A percentile compares a stretch with the other conserved stretches of the same genome.
These are phyloP conservation scores for Emydoidea blandingii DNA, from an alignment of 2,797 vertebrate species.

Conservation along the genomic window DNA sequence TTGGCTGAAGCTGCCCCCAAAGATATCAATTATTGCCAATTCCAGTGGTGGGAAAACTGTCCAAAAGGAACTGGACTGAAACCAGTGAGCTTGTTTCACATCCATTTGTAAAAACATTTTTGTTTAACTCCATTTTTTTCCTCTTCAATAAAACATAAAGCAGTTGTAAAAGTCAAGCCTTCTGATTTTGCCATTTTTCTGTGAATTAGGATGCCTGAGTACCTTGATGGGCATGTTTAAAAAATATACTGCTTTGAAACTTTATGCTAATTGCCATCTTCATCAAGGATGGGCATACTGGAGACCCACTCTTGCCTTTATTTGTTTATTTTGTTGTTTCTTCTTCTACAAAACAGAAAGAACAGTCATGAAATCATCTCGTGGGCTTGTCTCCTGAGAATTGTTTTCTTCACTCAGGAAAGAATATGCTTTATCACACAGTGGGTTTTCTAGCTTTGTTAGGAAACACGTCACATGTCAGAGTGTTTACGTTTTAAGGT, in stretches of 20 bases:
- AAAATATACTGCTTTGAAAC: slow-evolving; percentile 36
- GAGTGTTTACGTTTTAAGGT: neutral
- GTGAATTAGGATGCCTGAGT: slow-evolving; percentile 24
- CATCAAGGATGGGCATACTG: slow-evolving; percentile 30
- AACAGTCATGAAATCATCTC: slow-evolving; percentile 17
- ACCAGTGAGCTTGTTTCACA: fast-evolving
- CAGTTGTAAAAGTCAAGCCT: slow-evolving; percentile 22
- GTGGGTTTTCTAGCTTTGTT: neutral
- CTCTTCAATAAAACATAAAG: neutral
- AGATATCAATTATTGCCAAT: neutral
- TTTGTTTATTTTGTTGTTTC: slow-evolving; percentile 49
- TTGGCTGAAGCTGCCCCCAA: neutral
- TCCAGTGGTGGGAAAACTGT: neutral
- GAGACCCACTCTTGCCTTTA: slow-evolving; percentile 23
- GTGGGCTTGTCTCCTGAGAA: neutral
- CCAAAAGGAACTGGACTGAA: neutral
- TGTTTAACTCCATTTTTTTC: neutral
- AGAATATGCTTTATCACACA: neutral
- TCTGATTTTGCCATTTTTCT: slow-evolving; percentile 28
- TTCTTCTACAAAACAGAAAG: neutral
- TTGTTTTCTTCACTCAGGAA: neutral
- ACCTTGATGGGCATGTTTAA: slow-evolving; percentile 38
- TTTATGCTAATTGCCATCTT: slow-evolving; percentile 37
- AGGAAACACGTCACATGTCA: neutral
- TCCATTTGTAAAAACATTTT: neutral